Percentiles rank a stretch among this genome's conserved stretches.
These are phyloP conservation scores for Notechis scutatus DNA, from an alignment of 2,113 vertebrate genomes.

Conservation along the genomic window DNA sequence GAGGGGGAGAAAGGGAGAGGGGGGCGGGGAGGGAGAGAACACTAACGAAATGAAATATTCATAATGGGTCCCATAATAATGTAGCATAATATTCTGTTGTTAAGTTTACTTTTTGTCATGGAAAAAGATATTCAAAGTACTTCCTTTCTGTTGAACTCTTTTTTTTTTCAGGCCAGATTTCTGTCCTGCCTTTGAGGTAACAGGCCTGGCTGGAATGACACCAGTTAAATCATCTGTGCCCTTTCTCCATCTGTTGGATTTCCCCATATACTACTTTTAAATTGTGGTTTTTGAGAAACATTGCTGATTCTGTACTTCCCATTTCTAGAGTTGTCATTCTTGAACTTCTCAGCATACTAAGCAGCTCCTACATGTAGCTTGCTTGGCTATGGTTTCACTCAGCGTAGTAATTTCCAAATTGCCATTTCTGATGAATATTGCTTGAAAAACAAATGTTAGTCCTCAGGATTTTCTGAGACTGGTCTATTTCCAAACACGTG, in stretches of 20 bases:
- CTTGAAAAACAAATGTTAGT: constrained; percentile 70
- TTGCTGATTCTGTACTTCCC: background rate
- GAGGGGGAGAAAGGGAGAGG: background rate
- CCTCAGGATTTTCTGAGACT: constrained; percentile 46
- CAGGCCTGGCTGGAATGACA: background rate
- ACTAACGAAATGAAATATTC: background rate
- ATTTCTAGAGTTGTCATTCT: background rate
- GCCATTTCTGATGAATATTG: constrained; percentile 84
- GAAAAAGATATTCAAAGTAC: background rate
- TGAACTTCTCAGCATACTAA: background rate
- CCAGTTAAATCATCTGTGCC: background rate
- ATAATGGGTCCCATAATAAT: background rate
- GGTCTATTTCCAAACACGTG: constrained; percentile 76
- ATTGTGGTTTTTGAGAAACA: background rate
- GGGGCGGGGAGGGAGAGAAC: background rate
- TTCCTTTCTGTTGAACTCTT: background rate
- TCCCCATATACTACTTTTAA: background rate
- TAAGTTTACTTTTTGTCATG: rapidly evolving
- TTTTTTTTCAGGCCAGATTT: background rate
- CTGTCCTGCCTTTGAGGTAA: rapidly evolving
- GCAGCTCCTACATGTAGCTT: rapidly evolving
- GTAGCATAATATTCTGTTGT: background rate
- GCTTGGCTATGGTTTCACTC: constrained; percentile 50
- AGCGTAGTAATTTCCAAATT: constrained; percentile 81
- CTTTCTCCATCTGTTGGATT: background rate